These are phyloP conservation scores for Drosophila robusta DNA, from an alignment of 2,888 invertebrate genomes.

Conservation along the genomic window DNA sequence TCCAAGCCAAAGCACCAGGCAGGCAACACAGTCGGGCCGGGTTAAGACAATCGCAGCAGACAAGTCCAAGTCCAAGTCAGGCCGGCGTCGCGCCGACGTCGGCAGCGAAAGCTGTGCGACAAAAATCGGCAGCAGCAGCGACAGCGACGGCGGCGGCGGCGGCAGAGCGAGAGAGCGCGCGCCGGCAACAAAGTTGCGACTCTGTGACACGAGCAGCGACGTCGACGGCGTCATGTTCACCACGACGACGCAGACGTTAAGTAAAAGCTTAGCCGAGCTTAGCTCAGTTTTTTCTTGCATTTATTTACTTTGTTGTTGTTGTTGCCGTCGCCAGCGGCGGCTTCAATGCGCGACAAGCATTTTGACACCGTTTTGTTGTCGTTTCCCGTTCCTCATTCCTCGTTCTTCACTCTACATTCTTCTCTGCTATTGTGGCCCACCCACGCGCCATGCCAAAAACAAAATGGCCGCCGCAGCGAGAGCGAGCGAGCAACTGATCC, in stretches of 20 bases:
- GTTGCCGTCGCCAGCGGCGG: conserved; percentile 51
- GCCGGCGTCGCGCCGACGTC: conserved; percentile 29
- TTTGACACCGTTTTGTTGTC: conserved; percentile 69
- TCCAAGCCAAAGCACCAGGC: conserved; percentile 70
- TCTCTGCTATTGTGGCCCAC: conserved; percentile 21
- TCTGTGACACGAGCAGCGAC: conserved; percentile 19
- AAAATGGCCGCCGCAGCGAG: conserved; percentile 45
- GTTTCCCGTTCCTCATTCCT: conserved; percentile 10
- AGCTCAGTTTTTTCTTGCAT: conserved; percentile 45
- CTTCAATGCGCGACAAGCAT: conserved; percentile 72
- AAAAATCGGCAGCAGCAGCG: conserved; percentile 40
- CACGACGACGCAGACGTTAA: conserved; percentile 36
- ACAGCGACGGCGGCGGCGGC: background rate
- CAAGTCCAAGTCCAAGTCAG: conserved; percentile 63
- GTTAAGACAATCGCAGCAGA: conserved; percentile 60
- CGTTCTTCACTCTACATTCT: background rate
- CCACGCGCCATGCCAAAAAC: conserved; percentile 26
- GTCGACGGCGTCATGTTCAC: conserved; percentile 44
- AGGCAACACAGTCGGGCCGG: conserved; percentile 65
- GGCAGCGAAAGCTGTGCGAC: conserved; percentile 51
- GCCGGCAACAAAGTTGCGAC: conserved; percentile 55
- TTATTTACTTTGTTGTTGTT: conserved; percentile 13
- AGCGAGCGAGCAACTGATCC: conserved; percentile 34
- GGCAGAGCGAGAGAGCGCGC: conserved; percentile 34
- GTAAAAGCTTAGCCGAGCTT: conserved; percentile 64